These are phyloP conservation scores for Ylistrum balloti DNA, from an alignment of 1,140 invertebrate genomes.

Conservation along the genomic window DNA sequence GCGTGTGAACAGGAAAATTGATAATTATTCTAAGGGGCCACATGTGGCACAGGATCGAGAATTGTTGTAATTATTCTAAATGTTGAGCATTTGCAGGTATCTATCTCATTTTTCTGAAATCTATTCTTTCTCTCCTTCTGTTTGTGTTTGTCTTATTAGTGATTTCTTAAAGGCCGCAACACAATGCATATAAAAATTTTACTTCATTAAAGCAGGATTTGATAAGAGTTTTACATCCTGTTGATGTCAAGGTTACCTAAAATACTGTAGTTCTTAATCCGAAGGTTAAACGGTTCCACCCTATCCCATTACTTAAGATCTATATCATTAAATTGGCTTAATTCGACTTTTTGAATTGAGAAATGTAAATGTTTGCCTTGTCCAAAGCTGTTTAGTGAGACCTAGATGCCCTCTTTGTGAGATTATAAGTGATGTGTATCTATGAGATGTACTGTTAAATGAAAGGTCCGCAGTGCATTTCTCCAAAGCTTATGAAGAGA, in stretches of 20 bases:
- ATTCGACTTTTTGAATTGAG: neutral
- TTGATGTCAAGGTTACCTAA: neutral
- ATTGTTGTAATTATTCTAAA: no score
- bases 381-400: neutral
- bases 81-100: no score
- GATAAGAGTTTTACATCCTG: neutral
- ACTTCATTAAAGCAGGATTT: neutral
- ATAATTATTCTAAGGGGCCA: no score
- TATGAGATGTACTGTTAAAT: conserved; percentile 12
- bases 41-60: no score
- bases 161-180: no score
- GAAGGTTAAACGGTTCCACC: neutral
- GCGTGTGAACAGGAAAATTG: no score
- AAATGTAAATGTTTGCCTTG: conserved; percentile 2
- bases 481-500: neutral
- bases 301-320: neutral
- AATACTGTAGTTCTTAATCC: neutral
- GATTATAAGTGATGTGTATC: conserved; percentile 15
- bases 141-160: no score
- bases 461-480: neutral
- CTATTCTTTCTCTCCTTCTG: no score
- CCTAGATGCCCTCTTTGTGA: neutral
- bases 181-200: no score
- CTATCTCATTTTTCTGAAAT: no score
- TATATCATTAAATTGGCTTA: conserved; percentile 18